Base-by-base conservation (phyloP, 2,888 invertebrate genomes). In the Sphinx pinastri region DNA sequence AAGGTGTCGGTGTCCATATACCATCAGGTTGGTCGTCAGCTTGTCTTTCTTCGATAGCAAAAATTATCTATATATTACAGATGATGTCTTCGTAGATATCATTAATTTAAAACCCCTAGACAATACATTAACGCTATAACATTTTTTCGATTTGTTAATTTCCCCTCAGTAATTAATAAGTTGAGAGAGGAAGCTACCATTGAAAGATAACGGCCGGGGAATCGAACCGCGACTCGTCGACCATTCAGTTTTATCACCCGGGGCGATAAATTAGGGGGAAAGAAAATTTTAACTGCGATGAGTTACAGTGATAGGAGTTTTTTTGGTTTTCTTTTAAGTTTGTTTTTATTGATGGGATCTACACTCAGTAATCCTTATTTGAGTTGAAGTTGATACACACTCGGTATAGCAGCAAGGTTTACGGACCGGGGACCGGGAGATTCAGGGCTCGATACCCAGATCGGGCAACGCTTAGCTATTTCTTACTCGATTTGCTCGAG, bases 141-240 rank as follows among this genome's bases (percentile, higher is more conserved):
- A 49, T 63, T 63, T 63, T 63, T 63, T 63, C 63, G 19, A 31
- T 14, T 31, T 58, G 38, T 79, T 79, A 77, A 80, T 80, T 79
- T 80, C 79, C 77, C 72, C 72, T 67, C 69, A 71, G 72, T 80
- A 79, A 80, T 80, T 80, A 80, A 79, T 76, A 79, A 74, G 73
- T 72, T 73, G 75, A 74, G 71, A 77, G 38, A 76, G 80, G 80
- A 77, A 80, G 73, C 76, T 77, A 76, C 70, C 77, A 75, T 77
- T 75, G 77, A 77, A 76, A 80, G 80, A 80, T 80, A 80, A 79
- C 75, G 47, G 45, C 72, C 72, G 73, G 71, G 60, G 74, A 80
- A 80, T 78, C 78, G 79, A 79, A 79, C 79, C 69, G 49, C 60
- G 73, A 72, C 78, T 74, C 74, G 72, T 63, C 63, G 49, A 19